A percentile compares a stretch with the other conserved stretches of the same genome.
Conservation (phyloP, 2,888 invertebrate species). For the Pseudoips prasinana region DNA sequence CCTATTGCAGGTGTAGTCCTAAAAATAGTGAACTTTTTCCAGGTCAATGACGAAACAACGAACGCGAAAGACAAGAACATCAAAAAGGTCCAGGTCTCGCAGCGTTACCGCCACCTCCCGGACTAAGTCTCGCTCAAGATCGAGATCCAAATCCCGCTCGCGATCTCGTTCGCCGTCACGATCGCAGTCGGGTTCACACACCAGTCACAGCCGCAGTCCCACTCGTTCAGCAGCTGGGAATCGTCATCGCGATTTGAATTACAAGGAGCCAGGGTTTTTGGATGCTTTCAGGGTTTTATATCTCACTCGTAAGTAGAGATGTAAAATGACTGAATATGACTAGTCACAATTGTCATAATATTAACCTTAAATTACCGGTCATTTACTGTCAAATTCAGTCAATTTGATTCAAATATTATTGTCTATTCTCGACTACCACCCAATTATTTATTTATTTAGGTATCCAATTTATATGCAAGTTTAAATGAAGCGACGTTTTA, state of each 20-base stretch:
- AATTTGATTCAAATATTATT: too few species aligned
- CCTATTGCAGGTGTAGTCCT: too few species aligned
- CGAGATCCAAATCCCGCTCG: conserved; percentile 40
- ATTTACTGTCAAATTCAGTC: too few species aligned
- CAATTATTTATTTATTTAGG: too few species aligned
- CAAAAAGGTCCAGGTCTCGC: conserved; percentile 35
- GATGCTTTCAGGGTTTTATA: conserved; percentile 71
- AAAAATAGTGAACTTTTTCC: too few species aligned
- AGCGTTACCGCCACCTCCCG: conserved; percentile 15
- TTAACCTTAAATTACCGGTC: too few species aligned
- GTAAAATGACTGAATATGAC: too few species aligned
- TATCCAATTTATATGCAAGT: too few species aligned
- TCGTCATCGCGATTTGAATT: conserved; percentile 41
- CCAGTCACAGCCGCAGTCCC: conserved; percentile 15
- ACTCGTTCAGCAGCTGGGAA: conserved; percentile 38
- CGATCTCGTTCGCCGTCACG: conserved; percentile 23
- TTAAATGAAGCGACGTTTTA: too few species aligned
- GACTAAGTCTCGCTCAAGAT: conserved; percentile 31
- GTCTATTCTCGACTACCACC: too few species aligned
- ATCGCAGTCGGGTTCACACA: conserved; percentile 36
- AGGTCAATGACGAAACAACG: conserved; percentile 54
- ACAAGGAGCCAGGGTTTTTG: conserved; percentile 58
- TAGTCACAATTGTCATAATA: too few species aligned
- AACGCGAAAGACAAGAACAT: conserved; percentile 30
- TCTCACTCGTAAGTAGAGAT: conserved; percentile 63